These are phyloP conservation scores for Intellagama lesueurii DNA, from an alignment of 2,797 vertebrate genomes.

Conservation along the genomic window DNA sequence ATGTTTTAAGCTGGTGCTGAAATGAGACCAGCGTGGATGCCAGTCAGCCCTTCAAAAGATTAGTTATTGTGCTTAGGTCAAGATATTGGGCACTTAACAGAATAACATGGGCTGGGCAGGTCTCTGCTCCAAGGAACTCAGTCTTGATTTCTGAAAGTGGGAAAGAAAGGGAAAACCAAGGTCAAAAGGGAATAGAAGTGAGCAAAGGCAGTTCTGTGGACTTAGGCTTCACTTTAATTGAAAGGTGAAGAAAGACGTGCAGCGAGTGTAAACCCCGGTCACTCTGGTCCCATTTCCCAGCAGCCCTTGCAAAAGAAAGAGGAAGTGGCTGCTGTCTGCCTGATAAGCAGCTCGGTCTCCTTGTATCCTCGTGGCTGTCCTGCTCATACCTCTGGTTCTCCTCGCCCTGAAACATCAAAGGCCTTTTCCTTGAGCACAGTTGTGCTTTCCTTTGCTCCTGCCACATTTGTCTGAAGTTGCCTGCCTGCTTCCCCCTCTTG, in stretches of 20 bases:
- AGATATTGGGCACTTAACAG: no score
- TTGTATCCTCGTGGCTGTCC: neutral
- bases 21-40: no score
- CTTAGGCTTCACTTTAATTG: neutral
- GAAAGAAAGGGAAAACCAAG: neutral
- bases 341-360: neutral
- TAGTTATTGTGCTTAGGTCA: no score
- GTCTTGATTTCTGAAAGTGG: neutral
- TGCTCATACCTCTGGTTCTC: neutral
- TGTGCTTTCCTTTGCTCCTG: neutral
- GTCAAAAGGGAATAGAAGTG: no score
- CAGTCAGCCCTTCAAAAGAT: no score
- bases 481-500: neutral
- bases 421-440: neutral
- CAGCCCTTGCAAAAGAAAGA: neutral
- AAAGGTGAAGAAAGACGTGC: neutral
- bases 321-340: no score
- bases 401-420: neutral
- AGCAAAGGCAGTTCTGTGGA: neutral
- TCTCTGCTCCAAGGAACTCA: neutral
- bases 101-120: no score
- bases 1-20: no score
- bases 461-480: neutral
- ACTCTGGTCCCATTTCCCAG: neutral
- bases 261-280: neutral